Conservation (phyloP, 2,113 vertebrate genomes). For the Grantiella picta region DNA sequence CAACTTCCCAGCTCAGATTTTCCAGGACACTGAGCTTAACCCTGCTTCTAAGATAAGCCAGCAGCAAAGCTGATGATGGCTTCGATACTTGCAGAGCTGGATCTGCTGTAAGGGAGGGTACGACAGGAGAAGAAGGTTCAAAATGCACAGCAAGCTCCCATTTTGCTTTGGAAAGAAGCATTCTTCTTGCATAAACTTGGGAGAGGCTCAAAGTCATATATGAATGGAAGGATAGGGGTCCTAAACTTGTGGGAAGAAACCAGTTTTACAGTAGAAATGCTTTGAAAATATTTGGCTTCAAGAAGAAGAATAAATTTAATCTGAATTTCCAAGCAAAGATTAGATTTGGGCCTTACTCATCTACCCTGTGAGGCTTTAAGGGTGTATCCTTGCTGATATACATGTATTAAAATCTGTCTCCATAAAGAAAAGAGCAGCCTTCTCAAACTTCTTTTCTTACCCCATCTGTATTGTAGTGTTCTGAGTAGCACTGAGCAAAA, state of each 20-base stretch:
- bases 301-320: neutral
- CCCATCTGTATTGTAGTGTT: neutral
- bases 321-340: neutral
- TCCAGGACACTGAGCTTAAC: neutral
- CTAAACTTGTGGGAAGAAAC: neutral
- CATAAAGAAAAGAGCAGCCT: neutral
- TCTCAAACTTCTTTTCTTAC: neutral
- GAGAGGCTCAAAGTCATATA: neutral
- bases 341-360: neutral
- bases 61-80: neutral
- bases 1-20: neutral
- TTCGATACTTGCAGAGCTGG: fast-evolving
- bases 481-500: neutral
- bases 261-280: neutral
- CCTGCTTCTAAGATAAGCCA: neutral
- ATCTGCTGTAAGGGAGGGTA: neutral
- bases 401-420: neutral
- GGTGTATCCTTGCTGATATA: neutral
- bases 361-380: neutral
- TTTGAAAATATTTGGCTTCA: neutral
- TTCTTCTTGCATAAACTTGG: neutral
- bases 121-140: neutral
- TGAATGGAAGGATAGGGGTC: neutral
- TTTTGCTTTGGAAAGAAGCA: neutral
- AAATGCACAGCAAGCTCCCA: neutral